These are phyloP conservation scores for Fopius arisanus DNA, from an alignment of 1,140 invertebrate genomes.

Conservation along the genomic window DNA sequence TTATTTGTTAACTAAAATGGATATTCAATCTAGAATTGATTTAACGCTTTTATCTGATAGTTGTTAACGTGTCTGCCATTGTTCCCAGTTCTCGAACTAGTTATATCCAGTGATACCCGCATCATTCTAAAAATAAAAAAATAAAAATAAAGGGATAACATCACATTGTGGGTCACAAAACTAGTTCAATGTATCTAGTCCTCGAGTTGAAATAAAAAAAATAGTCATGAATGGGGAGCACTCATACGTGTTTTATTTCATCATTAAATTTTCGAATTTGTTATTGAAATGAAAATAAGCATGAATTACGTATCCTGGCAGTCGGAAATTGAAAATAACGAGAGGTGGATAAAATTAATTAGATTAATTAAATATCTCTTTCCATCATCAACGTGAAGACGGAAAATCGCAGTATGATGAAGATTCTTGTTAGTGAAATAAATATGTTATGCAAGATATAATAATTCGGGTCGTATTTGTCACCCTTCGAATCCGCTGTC, in stretches of 20 bases:
- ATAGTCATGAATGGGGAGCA: too few species aligned
- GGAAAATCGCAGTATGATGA: not conserved
- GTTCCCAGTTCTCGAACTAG: too few species aligned
- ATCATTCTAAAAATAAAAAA: too few species aligned
- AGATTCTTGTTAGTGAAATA: not conserved
- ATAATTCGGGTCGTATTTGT: not conserved
- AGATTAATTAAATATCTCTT: not conserved
- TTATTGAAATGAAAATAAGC: not conserved
- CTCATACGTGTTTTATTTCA: not conserved
- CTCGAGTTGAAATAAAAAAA: too few species aligned
- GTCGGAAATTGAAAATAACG: not conserved
- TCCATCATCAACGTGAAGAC: not conserved
- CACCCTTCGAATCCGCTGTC: not conserved
- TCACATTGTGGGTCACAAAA: too few species aligned
- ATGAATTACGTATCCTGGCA: not conserved
- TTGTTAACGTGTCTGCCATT: too few species aligned
- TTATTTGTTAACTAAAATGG: too few species aligned
- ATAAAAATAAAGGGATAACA: too few species aligned
- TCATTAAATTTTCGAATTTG: not conserved
- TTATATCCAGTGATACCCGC: too few species aligned
- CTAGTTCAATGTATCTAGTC: too few species aligned
- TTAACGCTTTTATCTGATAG: too few species aligned
- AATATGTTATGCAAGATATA: not conserved
- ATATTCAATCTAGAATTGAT: too few species aligned
- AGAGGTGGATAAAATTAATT: not conserved